phyloP scores from a whole-genome alignment of 2,888 invertebrate genomes.

The Didymodactylos carnosus region DNA sequence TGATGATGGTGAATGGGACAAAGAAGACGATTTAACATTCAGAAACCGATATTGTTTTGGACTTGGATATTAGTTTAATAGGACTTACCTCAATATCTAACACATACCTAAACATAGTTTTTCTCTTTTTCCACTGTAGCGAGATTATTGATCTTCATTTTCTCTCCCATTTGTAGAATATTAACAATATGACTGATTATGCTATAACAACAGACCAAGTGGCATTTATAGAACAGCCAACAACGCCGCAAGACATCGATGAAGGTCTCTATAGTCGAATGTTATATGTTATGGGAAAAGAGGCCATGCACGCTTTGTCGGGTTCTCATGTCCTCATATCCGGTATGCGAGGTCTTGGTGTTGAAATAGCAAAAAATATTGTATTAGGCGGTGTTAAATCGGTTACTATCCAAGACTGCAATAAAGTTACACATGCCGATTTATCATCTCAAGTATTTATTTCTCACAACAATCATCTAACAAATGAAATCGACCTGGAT shows the following conservation, averaged over 20 bases:
- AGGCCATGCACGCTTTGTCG: slow-evolving; percentile 96
- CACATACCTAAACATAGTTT: no score
- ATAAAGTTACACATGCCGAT: slow-evolving; percentile 50
- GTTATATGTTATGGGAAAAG: slow-evolving; percentile 94
- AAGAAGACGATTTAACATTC: no score
- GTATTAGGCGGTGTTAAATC: slow-evolving; percentile 91
- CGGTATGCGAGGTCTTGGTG: slow-evolving; percentile 79
- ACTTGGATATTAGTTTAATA: no score
- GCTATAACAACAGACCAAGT: no score
- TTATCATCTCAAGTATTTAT: slow-evolving; percentile 52
- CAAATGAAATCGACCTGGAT: background rate
- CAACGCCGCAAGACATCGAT: background rate
- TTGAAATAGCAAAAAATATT: slow-evolving; percentile 93
- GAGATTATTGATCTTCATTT: no score
- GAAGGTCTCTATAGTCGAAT: background rate
- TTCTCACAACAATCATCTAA: background rate
- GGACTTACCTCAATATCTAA: no score
- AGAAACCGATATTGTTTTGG: no score
- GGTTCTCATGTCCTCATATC: slow-evolving; percentile 78
- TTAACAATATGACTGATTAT: no score
- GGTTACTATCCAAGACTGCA: slow-evolving; percentile 76
- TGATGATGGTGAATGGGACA: no score
- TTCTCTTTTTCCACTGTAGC: no score
- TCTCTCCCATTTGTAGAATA: no score
- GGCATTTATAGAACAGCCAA: no score